Evolutionary conservation across 2,888 invertebrate genomes (phyloP).

Genomic region (Xiphydria camelus): DNA sequence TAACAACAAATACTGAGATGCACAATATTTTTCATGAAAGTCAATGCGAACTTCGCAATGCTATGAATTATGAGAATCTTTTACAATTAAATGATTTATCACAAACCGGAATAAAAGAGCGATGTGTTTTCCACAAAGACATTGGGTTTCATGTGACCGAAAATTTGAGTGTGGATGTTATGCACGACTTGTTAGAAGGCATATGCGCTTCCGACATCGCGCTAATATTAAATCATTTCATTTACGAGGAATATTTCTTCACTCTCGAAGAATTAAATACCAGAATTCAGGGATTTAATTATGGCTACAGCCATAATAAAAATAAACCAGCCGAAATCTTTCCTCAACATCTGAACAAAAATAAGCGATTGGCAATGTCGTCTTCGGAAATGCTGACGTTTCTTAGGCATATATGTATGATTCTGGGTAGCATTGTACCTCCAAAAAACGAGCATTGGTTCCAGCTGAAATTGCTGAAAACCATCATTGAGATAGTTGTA

Average conservation of each 20-base stretch:
- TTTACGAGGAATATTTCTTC: constrained; percentile 7
- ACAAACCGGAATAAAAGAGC: constrained; percentile 18
- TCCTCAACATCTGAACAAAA: no score
- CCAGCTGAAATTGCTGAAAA: no score
- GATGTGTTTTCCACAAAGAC: no score
- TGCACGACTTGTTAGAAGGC: constrained; percentile 25
- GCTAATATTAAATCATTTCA: constrained; percentile 5
- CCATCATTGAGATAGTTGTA: no score
- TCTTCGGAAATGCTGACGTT: no score
- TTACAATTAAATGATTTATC: constrained; percentile 9
- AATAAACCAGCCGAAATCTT: no score
- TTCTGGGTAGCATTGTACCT: no score
- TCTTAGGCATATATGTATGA: no score
- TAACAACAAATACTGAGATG: constrained; percentile 12
- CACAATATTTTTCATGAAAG: constrained; percentile 13
- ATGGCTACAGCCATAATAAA: no score
- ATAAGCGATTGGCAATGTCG: no score
- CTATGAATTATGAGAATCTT: constrained; percentile 17
- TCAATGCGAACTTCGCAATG: constrained; percentile 7
- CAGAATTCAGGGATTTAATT: no score
- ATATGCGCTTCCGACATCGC: constrained; percentile 20
- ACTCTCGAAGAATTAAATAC: constrained; percentile 1
- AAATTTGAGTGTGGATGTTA: constrained; percentile 21
- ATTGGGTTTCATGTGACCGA: constrained; percentile 22
- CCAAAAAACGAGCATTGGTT: no score